Percentiles rank a stretch among this genome's conserved stretches.
Conservation (phyloP, 1,140 invertebrate genomes). For the Pogonomyrmex californicus region DNA sequence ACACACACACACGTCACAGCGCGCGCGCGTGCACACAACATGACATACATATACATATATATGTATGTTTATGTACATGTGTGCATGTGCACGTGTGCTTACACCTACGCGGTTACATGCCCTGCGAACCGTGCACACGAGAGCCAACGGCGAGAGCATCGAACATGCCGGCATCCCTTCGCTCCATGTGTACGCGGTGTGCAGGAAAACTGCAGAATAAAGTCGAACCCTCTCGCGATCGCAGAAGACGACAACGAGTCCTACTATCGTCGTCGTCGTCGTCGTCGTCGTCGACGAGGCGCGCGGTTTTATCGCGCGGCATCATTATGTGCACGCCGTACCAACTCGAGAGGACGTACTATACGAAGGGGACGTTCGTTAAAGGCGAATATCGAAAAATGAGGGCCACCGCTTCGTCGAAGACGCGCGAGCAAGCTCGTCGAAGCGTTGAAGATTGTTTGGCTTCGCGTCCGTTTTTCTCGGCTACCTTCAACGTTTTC, state of each 20-base stretch:
- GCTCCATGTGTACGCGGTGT: slow-evolving; percentile 54
- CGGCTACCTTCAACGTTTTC: neutral
- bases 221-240: slow-evolving; percentile 47
- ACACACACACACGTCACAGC: slow-evolving; percentile 18
- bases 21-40: too few relatives aligned
- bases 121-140: slow-evolving; percentile 66
- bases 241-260: neutral
- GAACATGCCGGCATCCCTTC: slow-evolving; percentile 57
- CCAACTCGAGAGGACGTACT: slow-evolving; percentile 57
- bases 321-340: slow-evolving; percentile 62
- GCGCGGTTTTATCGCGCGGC: slow-evolving; percentile 63
- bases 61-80: slow-evolving; percentile 40
- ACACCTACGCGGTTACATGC: slow-evolving; percentile 74
- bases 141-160: slow-evolving; percentile 60
- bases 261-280: slow-evolving; percentile 20
- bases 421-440: slow-evolving; percentile 27
- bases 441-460: slow-evolving; percentile 26
- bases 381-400: slow-evolving; percentile 64
- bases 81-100: slow-evolving; percentile 60
- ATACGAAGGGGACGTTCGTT: slow-evolving; percentile 59
- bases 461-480: slow-evolving; percentile 18
- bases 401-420: slow-evolving; percentile 19
- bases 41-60: neutral
- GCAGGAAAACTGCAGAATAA: slow-evolving; percentile 63
- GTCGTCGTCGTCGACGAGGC: slow-evolving; percentile 16